These are phyloP conservation scores for Poeciliopsis occidentalis DNA, from an alignment of 2,113 vertebrate genomes.

Conservation along the genomic window DNA sequence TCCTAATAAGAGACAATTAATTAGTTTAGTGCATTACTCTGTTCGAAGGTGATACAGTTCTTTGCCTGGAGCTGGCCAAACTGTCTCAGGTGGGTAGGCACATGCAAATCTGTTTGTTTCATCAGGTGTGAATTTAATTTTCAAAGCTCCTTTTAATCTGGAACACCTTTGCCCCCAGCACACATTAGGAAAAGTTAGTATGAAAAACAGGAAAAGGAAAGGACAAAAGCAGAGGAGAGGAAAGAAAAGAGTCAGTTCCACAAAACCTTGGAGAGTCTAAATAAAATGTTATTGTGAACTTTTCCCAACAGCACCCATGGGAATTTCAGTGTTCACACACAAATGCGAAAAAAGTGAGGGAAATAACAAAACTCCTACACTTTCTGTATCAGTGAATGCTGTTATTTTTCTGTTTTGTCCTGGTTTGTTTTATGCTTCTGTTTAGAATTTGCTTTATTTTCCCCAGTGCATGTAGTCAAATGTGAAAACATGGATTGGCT, in stretches of 20 bases:
- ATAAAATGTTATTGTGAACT: slow-evolving; percentile 27
- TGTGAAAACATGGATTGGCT: slow-evolving; percentile 46
- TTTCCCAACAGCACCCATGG: slow-evolving; percentile 35
- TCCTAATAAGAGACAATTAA: slow-evolving; percentile 76
- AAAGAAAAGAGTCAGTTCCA: slow-evolving; percentile 23
- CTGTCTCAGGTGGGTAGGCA: slow-evolving; percentile 73
- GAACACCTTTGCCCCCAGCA: slow-evolving; percentile 82
- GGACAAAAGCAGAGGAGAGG: slow-evolving; percentile 41
- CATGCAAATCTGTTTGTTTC: slow-evolving; percentile 82
- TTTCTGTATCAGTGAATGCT: slow-evolving; percentile 32
- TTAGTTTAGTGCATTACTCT: slow-evolving; percentile 69
- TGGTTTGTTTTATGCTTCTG: slow-evolving; percentile 55
- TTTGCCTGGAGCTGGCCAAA: slow-evolving; percentile 79
- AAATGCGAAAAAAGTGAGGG: slow-evolving; percentile 10
- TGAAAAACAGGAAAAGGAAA: slow-evolving; percentile 46
- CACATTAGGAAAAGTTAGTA: slow-evolving; percentile 66
- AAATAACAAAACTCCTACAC: slow-evolving; percentile 41
- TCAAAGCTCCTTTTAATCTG: slow-evolving; percentile 76
- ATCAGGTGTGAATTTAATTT: slow-evolving; percentile 85
- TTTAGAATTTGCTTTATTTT: slow-evolving; percentile 48
- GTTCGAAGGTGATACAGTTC: slow-evolving; percentile 75
- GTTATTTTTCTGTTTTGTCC: slow-evolving; percentile 64
- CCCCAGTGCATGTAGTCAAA: slow-evolving; percentile 42
- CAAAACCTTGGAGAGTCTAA: slow-evolving; percentile 30
- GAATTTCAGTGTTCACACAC: slow-evolving; percentile 47